Percentiles rank a stretch among this genome's conserved stretches.
phyloP scores from a whole-genome alignment of 2,797 vertebrate species.

The Petrocephalus sullivani region DNA sequence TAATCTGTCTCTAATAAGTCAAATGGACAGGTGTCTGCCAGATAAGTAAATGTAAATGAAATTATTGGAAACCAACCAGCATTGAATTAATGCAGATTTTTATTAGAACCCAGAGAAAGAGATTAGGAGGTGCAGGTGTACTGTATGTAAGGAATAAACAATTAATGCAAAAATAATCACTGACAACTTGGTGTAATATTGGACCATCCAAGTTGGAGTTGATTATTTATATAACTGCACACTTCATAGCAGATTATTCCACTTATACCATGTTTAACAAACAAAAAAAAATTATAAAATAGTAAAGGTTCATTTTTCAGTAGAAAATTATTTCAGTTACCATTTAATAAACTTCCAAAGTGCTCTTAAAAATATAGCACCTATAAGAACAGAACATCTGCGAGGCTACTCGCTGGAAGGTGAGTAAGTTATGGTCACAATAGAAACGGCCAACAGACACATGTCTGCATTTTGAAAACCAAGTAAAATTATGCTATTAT shows the following conservation, averaged over 20 bases:
- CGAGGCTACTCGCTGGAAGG: no score
- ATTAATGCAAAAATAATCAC: neutral
- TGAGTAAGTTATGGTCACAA: no score
- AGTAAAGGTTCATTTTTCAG: neutral
- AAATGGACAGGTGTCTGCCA: neutral
- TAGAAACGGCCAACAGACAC: no score
- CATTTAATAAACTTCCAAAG: neutral
- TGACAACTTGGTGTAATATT: neutral
- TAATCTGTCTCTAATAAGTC: neutral
- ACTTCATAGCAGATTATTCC: neutral
- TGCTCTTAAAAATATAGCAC: neutral
- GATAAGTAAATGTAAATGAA: neutral
- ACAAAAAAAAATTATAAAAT: neutral
- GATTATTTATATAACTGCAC: neutral
- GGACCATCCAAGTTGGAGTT: neutral
- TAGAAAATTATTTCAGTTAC: neutral
- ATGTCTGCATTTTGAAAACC: no score
- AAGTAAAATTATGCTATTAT: no score
- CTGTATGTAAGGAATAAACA: neutral
- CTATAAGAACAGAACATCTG: no score
- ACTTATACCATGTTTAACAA: neutral
- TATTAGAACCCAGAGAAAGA: neutral
- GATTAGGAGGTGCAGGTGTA: neutral
- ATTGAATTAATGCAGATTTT: neutral
- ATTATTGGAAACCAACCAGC: neutral